Evolutionary conservation across 2,113 vertebrate species (phyloP).

Genomic region (Hemiscyllium ocellatum): DNA sequence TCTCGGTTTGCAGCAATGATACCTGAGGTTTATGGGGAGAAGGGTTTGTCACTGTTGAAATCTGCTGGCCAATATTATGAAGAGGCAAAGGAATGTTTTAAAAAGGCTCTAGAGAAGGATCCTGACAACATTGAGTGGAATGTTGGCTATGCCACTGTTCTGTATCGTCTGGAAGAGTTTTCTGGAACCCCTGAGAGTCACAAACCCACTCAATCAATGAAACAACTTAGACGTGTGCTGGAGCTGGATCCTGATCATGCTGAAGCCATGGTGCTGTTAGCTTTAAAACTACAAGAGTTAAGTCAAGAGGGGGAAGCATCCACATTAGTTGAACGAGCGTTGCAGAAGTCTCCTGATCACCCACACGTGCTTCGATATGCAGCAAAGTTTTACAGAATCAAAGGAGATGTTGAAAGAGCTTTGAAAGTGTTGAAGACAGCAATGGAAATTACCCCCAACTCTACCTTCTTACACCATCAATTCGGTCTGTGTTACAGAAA

Average conservation of each 20-base stretch:
- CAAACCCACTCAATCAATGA: constrained; percentile 18
- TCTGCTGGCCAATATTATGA: constrained; percentile 38
- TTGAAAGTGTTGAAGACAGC: constrained; percentile 40
- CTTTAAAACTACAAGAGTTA: constrained; percentile 41
- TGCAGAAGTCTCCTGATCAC: constrained; percentile 41
- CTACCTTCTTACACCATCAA: constrained; percentile 43
- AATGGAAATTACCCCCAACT: constrained; percentile 36
- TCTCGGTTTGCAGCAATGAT: too few species aligned
- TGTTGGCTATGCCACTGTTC: constrained; percentile 40
- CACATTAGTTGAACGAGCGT: constrained; percentile 42
- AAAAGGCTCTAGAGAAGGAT: not conserved
- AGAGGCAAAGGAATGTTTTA: constrained; percentile 44
- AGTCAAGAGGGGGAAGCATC: constrained; percentile 20
- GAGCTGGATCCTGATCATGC: constrained; percentile 35
- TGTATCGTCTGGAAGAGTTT: constrained; percentile 38
- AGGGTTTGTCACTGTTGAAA: too few species aligned
- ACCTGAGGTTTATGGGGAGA: too few species aligned
- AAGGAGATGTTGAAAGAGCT: constrained; percentile 37
- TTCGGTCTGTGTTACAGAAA: constrained; percentile 46
- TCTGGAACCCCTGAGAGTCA: not conserved
- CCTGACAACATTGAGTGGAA: constrained; percentile 42
- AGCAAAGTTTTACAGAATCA: constrained; percentile 40
- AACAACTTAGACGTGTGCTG: constrained; percentile 43
- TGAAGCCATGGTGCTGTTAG: constrained; percentile 46
- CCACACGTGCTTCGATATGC: constrained; percentile 42